Evolutionary conservation across 1,140 invertebrate species (phyloP), one percentile per base, ranked within the genome.

Genomic region (Drosophila sp.): DNA sequence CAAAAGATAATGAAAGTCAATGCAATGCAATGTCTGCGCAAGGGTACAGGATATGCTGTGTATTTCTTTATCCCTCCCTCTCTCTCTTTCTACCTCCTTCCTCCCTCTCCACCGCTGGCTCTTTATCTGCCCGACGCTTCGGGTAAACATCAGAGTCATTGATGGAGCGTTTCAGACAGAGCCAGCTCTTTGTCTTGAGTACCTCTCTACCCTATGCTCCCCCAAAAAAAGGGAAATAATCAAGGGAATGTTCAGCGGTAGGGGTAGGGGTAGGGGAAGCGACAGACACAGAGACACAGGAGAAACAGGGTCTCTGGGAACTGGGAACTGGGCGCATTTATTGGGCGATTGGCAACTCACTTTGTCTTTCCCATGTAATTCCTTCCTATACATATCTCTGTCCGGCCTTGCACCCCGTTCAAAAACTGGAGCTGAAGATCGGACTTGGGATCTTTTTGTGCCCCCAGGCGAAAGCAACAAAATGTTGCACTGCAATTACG

Each of bases 1-100:
- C 81, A 80, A 66, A 64, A 82, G 82, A 86, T 86, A 86, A 87
- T 86, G 82, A 86, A 87, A 87, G 82, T 86, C 82, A 86, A 86
- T 80, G 82, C 58, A 50, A 50, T 13, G 36, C 36, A 29, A 29
- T 25, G 43, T 72, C 80, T 83, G 76, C 27, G 76, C 80, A 86
- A 86, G 83, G 83, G 83, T 87, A 86, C 81, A 86, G 82, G 83
- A 86, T 86, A 86, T 78, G 72, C 67, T 73, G 71, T 65, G 61
- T 76, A 70, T 61, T 5, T 51, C 50, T 48, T 40, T 59, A 32
- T 50, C 18, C 34, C 21, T 34, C 29, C 14, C 21, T 29, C 58
- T 50, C 58, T 50, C 34, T 25, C 40, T 40, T 18, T 11, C 16
- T 54, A 38, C 13, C 43, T 25, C 34, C 64, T 41, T 36, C 18